Evolutionary conservation across 2,888 invertebrate genomes (phyloP).

Genomic region (Nebria salina): DNA sequence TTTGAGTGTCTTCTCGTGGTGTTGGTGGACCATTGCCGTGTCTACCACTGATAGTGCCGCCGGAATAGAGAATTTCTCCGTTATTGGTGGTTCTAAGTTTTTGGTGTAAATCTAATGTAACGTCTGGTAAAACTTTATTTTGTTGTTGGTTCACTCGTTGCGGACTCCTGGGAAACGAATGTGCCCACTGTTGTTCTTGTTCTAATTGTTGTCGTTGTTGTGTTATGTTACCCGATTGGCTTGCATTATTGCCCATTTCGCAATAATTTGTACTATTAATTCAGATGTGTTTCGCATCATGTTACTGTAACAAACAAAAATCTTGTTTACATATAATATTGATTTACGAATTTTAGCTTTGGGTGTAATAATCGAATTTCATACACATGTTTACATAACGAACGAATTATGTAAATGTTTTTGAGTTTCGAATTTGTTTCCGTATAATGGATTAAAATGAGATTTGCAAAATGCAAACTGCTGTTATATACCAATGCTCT

Average conservation of each 20-base stretch:
- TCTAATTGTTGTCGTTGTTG: conserved; percentile 50
- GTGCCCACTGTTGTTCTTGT: conserved; percentile 56
- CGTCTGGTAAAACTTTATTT: conserved; percentile 72
- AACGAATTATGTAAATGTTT: background rate
- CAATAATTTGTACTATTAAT: conserved; percentile 13
- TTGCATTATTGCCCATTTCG: conserved; percentile 61
- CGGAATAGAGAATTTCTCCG: conserved; percentile 82
- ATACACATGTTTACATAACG: background rate
- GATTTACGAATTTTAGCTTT: background rate
- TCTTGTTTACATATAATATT: background rate
- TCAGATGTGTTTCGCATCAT: conserved; percentile 20
- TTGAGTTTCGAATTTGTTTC: too few relatives aligned
- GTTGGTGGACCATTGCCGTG: conserved; percentile 50
- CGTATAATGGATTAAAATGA: too few relatives aligned
- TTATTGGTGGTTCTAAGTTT: conserved; percentile 82
- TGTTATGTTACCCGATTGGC: conserved; percentile 57
- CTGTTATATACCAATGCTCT: background rate
- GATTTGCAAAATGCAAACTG: background rate
- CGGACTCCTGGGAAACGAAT: conserved; percentile 57
- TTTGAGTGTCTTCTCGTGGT: conserved; percentile 29
- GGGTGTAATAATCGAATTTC: background rate
- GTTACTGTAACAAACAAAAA: conserved; percentile 24
- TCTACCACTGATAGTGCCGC: conserved; percentile 83
- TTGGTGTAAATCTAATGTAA: conserved; percentile 68
- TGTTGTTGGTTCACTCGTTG: conserved; percentile 52